Evolutionary conservation across 2,797 vertebrate genomes (phyloP).

Genomic region (Apogon hyalosoma): DNA sequence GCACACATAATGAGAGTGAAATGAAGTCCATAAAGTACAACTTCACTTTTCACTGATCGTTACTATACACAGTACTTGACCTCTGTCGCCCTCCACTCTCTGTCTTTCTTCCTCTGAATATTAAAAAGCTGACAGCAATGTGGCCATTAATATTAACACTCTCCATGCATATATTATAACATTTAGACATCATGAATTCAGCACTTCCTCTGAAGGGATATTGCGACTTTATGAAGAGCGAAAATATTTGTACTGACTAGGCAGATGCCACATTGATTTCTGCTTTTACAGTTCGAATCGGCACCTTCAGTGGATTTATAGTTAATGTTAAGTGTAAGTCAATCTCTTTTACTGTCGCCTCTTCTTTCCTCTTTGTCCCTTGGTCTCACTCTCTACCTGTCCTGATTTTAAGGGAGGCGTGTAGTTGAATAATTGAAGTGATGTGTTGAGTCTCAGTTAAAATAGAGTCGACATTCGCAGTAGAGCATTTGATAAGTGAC

Average conservation of each 20-base stretch:
- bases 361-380: not conserved
- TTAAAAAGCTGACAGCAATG: slow-evolving; percentile 65
- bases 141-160: slow-evolving; percentile 74
- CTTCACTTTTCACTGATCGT: slow-evolving; percentile 39
- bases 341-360: slow-evolving; percentile 20
- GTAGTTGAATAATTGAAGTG: slow-evolving; percentile 71
- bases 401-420: slow-evolving; percentile 51
- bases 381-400: slow-evolving; percentile 35
- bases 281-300: slow-evolving; percentile 4
- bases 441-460: slow-evolving; percentile 53
- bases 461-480: slow-evolving; percentile 64
- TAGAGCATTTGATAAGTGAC: slow-evolving; percentile 66
- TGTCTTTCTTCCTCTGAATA: slow-evolving; percentile 59
- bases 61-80: slow-evolving; percentile 59
- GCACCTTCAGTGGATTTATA: slow-evolving; percentile 3
- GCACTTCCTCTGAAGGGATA: slow-evolving; percentile 43
- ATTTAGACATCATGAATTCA: slow-evolving; percentile 64
- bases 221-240: slow-evolving; percentile 35
- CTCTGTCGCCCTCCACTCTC: slow-evolving; percentile 49
- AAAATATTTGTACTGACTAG: slow-evolving; percentile 17
- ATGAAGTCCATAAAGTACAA: slow-evolving; percentile 32
- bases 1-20: not conserved
- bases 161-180: slow-evolving; percentile 66
- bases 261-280: slow-evolving; percentile 5
- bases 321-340: slow-evolving; percentile 24